Evolutionary conservation across 1,140 invertebrate species (phyloP), one percentile per base, ranked within the genome.

Genomic region (Battus philenor): DNA sequence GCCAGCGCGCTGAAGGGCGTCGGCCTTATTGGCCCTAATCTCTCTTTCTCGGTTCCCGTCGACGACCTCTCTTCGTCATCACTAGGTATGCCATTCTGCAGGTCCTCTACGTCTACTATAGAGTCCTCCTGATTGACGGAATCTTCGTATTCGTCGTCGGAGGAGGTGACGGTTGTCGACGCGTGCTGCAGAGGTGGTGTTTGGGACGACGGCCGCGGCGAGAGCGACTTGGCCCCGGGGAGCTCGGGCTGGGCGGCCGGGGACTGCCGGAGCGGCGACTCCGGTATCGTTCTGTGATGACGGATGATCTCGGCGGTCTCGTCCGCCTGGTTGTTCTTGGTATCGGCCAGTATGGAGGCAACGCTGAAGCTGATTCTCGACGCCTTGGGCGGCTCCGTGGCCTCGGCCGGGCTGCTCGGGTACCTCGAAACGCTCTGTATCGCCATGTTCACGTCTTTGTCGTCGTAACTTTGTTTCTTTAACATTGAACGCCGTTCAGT

Each of bases 311-410:
- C 83, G 1, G 71, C 72, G 0, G 68, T 78, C 24, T 75, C 82
- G 67, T 69, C 87, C 44, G 39, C 72, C 51, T 85, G 77, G 38
- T 61, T 67, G 2, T 87, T 87, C 51, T 90, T 86, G 3, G 90
- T 91, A 54, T 92, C 90, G 0, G 90, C 91, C 50, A 92, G 64
- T 13, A 92, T 81, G 0, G 90, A 91, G 0, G 90, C 91, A 6
- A 92, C 91, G 75, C 91, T 92, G 72, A 92, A 92, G 72, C 90
- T 91, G 55, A 92, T 89, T 48, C 88, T 74, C n/a, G 87, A 82
- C 2, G 71, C 73, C 52, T 88, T 89, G 54, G 87, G 88, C 31
- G 88, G 83, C 44, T 88, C 89, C 18, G 89, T 82, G 36, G 87
- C 68, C 52, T 87, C 68, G n/a, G 87, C 86, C 50, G 87, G 87